Base-by-base conservation (phyloP, 2,113 vertebrate species). In the Lamprologus ornatipinnis region DNA sequence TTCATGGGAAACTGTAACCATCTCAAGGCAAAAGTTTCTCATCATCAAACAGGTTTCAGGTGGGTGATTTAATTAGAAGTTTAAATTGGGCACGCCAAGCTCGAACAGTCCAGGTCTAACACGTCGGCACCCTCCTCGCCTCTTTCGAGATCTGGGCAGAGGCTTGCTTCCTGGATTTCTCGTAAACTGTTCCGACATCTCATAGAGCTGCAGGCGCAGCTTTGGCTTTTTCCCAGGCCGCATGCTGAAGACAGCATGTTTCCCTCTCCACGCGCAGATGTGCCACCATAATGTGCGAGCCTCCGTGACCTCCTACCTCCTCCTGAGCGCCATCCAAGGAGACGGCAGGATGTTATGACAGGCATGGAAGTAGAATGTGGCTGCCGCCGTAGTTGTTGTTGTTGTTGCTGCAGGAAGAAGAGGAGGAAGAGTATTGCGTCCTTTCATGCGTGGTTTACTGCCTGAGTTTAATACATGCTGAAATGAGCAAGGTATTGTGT, bases 391-490 rank as follows among this genome's bases (percentile, higher is more conserved):
- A 8, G 70, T 81, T 79, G 23, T 75, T 70, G 57, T 58, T 58
- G 21, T 26, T 51, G 70, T 12, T 85, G 83, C 51, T 42, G 21
- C 8, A 65, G 10, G 31, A 86, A 19, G 83, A 84, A 2, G 75
- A 85, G 23, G 57, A 88, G 7, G 80, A 87, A 70, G 81, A 85
- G 13, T 45, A 91, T 33, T 84, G 81, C 80, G 28, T 63, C 68
- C 75, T 53, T 63, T 81, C 90, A 92, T 84, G 92, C 90, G 31
- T 88, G 90, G 88, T 93, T 93, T 90, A 91, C 84, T 53, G 88
- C 87, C 89, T 87, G 92, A 91, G 58, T 93, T 85, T 90, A 93
- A 92, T 83, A 17, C 83, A 49, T 8, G 82, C 80, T 84, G 92
- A 91, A 92, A 89, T 90, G 83, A 91, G 88, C 45, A 63, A 15